Evolutionary conservation across 2,888 invertebrate genomes (phyloP).

Genomic region (Tetropium fuscum): DNA sequence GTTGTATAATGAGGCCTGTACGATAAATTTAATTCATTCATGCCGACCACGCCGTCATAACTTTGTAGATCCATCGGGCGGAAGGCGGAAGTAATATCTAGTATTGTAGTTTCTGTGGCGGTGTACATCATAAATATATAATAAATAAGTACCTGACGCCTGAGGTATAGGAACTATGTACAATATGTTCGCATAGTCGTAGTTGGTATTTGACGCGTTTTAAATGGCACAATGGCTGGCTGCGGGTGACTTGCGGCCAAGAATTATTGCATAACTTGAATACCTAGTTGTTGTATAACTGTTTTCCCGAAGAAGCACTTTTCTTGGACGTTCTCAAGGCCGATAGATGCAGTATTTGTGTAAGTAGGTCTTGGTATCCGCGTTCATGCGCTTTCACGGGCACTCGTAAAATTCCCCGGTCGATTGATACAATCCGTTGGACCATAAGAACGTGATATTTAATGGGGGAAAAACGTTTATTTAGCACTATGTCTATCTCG

Average conservation of each 20-base stretch:
- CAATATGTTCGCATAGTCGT: constrained; percentile 7
- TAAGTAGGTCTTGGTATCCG: constrained; percentile 9
- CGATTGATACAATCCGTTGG: too few species aligned
- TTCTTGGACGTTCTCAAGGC: constrained; percentile 28
- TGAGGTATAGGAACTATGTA: too few species aligned
- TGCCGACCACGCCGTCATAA: neutral
- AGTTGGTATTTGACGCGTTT: constrained; percentile 13
- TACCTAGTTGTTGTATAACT: constrained; percentile 20
- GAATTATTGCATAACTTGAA: constrained; percentile 10
- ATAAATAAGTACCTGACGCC: neutral
- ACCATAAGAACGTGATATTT: too few species aligned
- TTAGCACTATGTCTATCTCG: too few species aligned
- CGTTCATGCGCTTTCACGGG: constrained; percentile 3
- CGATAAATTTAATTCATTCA: constrained; percentile 3
- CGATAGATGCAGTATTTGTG: constrained; percentile 10
- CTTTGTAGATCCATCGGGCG: neutral
- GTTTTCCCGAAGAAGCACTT: constrained; percentile 32
- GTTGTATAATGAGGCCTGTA: constrained; percentile 1
- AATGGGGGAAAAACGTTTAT: too few species aligned
- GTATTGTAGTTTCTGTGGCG: constrained; percentile 11
- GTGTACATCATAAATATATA: neutral
- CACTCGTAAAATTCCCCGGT: too few species aligned
- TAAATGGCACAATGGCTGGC: neutral
- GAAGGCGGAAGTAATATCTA: too few species aligned
- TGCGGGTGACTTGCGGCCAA: neutral